Evolutionary conservation across 2,797 vertebrate genomes (phyloP), one percentile per base, ranked within the genome.

Genomic region (Eremophila alpestris): DNA sequence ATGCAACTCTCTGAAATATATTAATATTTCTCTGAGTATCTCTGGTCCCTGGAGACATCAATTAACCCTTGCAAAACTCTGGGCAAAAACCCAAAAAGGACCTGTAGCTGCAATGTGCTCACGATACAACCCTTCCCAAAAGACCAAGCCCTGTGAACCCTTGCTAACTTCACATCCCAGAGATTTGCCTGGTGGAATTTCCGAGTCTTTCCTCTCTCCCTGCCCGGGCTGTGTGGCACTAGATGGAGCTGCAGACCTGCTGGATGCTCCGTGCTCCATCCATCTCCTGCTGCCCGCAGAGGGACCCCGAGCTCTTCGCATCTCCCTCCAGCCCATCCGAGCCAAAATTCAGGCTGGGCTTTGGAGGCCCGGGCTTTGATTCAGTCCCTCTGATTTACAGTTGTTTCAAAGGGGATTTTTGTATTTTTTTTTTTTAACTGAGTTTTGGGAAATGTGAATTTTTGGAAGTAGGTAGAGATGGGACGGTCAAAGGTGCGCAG

Each of bases 201-300:
- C 30, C 2, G 14, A 0, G 4, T 0, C 0, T 32, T 9, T 5
- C 14, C 17, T 10, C 13, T 0, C 16, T 0, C 10, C 38, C 38
- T 40, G 10, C 16, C 14, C 6, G 3, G 3, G 11, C 51, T 5
- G 5, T 1, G 20, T 1, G 60, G 11, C 96, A 80, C 81, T 63
- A 96, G 96, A 87, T 94, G 96, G 95, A 30, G 96, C 87, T 95
- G 87, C 15, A 15, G 45, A n/a, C 15, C 60, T 15, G 75, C 81
- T 2, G 34, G 29, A 79, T 29, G 36, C 60, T 19, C 27, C 1
- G 0, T 0, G 16, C 3, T 24, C 56, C 52, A 5, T 70, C 71
- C 8, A 13, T 7, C 43, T 16, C 5, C 75, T 60, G 0, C 27
- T 49, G 83, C 82, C 95, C 23, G 75, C 83, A 96, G 96, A 89